Base-by-base conservation (phyloP, 2,797 vertebrate genomes). In the Paguma larvata region DNA sequence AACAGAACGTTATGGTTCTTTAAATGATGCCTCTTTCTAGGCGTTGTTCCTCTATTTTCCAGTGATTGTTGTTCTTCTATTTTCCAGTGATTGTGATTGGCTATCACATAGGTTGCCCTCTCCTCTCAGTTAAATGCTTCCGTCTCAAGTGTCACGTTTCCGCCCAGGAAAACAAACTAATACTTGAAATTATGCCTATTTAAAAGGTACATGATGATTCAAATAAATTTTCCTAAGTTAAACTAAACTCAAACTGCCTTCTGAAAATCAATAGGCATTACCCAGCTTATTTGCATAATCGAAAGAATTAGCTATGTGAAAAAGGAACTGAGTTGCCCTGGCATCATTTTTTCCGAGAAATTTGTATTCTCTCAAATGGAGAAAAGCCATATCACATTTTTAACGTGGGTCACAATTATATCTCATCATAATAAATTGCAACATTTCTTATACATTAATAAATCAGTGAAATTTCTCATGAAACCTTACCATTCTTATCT, bases 391-490 rank as follows among this genome's bases (percentile, higher is more conserved):
- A 46, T 89, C 53, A 56, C 4, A 44, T 85, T 75, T 72, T 70
- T 72, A 56, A 86, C 4, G 6, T 34, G 15, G 12, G 2, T 56
- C 10, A 48, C 16, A 63, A 79, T 65, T 73, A 88, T 23, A 72
- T 90, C 14, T 85, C 38, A 62, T 6, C 73, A 1, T 62, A 88
- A 65, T 82, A 13, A 90, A 90, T 48, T 86, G 19, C 5, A 88
- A 46, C 25, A 48, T 84, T 75, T 10, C 63, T 62, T 73, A 73
- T 56, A 15, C 16, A 67, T 78, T 91, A 32, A 87, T 70, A 59
- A 67, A 46, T 83, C 62, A 92, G 27, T 87, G 25, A 95, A 30
- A 96, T 78, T 85, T 91, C 48, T 84, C 53, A 87, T 79, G 14
- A 44, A 70, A 70, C 10, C 1, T 91, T 78, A 84, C 27, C 30